Evolutionary conservation across 2,797 vertebrate genomes (phyloP).

Genomic region (Pagetopsis macropterus): DNA sequence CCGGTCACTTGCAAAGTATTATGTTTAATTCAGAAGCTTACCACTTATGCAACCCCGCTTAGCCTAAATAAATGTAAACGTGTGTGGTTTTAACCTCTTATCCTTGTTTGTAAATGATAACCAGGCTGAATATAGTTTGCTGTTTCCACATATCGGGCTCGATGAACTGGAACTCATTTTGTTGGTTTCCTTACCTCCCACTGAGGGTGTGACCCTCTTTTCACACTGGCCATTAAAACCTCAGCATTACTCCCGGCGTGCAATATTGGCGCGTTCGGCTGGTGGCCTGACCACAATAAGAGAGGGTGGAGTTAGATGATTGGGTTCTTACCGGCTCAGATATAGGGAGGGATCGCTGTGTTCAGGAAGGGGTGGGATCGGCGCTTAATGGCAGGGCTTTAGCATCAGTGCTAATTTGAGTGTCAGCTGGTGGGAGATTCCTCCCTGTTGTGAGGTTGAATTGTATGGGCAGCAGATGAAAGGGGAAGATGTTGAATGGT

Average conservation of each 20-base stretch:
- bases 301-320: constrained; percentile 60
- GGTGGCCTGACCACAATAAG: constrained; percentile 66
- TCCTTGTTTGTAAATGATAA: constrained; percentile 27
- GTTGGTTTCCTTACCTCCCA: constrained; percentile 68
- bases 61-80: constrained; percentile 49
- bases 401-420: constrained; percentile 75
- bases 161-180: constrained; percentile 67
- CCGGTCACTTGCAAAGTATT: constrained; percentile 29
- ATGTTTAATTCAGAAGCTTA: constrained; percentile 42
- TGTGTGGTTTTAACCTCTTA: constrained; percentile 23
- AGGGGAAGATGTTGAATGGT: constrained; percentile 64
- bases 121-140: constrained; percentile 21
- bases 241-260: constrained; percentile 68
- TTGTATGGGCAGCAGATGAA: constrained; percentile 71
- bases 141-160: constrained; percentile 36
- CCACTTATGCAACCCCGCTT: constrained; percentile 36
- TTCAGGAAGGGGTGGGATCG: constrained; percentile 51
- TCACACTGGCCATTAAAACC: constrained; percentile 77
- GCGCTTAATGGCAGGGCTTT: constrained; percentile 57
- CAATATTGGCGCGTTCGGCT: constrained; percentile 61
- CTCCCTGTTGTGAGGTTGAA: constrained; percentile 70
- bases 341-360: constrained; percentile 38
- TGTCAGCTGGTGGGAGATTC: constrained; percentile 74
- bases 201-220: constrained; percentile 72
- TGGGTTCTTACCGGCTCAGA: constrained; percentile 55